Base-by-base conservation (phyloP, 23 tunicate species). In the Diplosoma virens region DNA sequence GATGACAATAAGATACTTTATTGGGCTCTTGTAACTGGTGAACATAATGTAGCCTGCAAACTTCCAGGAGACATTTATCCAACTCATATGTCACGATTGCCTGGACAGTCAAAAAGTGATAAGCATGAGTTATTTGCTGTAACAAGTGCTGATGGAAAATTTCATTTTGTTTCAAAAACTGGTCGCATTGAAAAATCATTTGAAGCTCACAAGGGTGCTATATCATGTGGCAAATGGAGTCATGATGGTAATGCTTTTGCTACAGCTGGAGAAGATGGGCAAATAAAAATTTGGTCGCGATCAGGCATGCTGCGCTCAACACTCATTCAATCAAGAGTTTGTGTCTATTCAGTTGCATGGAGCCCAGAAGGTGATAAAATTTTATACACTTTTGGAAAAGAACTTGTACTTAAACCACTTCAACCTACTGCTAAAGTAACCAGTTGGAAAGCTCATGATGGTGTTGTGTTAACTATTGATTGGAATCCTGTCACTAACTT, bases 361-460 rank as follows among this genome's bases (percentile, higher is more conserved):
- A 83, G 90, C 28, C 99, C 99, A 66, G 99, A 94, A 54, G 73
- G 91, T 28, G 94, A 88, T 32, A 68, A 63, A 20, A 81, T 93
- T 0, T 61, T 94, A 29, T 83, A 87, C 64, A 75, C 99, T 50
- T 71, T 46, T 36, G 90, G 89, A n/a, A 88, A 79, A 47, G 80
- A 88, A 46, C 75, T 94, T 1, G 90, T 82, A 2, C 83, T 94
- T 29, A 85, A 94, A 66, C 82, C 99, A 22, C 80, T 94, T 59
- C 90, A 83, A 46, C 95, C 95, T 36, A 78, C 94, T 58, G 87
- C 77, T 16, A 87, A 87, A 67, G 79, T 76, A 16, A 33, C 82
- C 30, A 70, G 79, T 29, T 94, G 99, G 99, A 94, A 88, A 76
- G 99, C 95, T 50, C 99, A 94, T 83, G 95, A 94, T 41, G 95